These are phyloP conservation scores for Drosophila prosaltans DNA, from an alignment of 1,140 invertebrate species.

Conservation along the genomic window DNA sequence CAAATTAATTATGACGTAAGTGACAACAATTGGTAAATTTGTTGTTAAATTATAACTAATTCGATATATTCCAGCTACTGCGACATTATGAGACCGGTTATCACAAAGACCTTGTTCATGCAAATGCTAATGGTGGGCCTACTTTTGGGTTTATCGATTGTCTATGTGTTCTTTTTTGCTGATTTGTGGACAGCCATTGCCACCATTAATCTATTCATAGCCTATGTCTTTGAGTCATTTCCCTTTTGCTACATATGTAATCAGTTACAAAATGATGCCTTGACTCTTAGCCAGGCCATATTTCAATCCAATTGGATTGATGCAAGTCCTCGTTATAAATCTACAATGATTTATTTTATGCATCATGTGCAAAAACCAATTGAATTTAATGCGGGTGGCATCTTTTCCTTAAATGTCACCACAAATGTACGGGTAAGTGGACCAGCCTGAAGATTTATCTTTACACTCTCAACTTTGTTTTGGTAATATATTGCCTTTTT, in stretches of 20 bases:
- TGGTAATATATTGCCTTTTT: background rate
- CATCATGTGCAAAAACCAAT: slow-evolving; percentile 39
- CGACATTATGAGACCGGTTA: slow-evolving; percentile 33
- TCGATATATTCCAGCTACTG: slow-evolving; percentile 15
- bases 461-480: too few species aligned
- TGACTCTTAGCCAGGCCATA: slow-evolving; percentile 1
- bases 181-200: slow-evolving; percentile 20
- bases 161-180: slow-evolving; percentile 35
- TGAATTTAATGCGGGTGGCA: slow-evolving; percentile 33
- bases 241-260: slow-evolving; percentile 46
- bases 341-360: slow-evolving; percentile 35
- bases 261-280: slow-evolving; percentile 19
- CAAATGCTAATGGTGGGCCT: slow-evolving; percentile 35
- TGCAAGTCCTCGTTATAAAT: slow-evolving; percentile 25
- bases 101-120: slow-evolving; percentile 40
- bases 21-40: too few species aligned
- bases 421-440: slow-evolving; percentile 36
- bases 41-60: background rate
- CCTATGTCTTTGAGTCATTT: slow-evolving; percentile 32
- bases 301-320: slow-evolving; percentile 45
- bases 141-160: slow-evolving; percentile 26
- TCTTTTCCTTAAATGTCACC: slow-evolving; percentile 35
- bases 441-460: background rate
- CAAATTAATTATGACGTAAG: slow-evolving; percentile 34
- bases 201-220: slow-evolving; percentile 15